Percentiles rank a stretch among this genome's conserved stretches.
These are phyloP conservation scores for Diarsia brunnea DNA, from an alignment of 2,888 invertebrate species.

Conservation along the genomic window DNA sequence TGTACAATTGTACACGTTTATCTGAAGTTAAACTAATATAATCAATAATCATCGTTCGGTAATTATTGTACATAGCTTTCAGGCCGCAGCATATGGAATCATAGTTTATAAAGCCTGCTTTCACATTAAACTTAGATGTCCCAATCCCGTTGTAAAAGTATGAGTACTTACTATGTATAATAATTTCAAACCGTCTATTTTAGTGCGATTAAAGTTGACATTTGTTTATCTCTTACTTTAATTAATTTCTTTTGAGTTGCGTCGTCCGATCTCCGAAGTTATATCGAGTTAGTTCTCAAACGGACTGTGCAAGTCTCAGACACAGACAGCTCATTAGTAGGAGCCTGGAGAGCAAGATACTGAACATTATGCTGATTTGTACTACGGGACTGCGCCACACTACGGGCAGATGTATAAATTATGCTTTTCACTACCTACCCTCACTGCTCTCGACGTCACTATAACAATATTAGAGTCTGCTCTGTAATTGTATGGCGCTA, in stretches of 20 bases:
- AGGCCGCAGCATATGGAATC: neutral
- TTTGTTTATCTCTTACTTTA: neutral
- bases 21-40: neutral
- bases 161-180: neutral
- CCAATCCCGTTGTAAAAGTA: neutral
- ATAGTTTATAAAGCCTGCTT: neutral
- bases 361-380: neutral
- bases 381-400: too few relatives aligned
- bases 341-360: neutral
- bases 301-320: neutral
- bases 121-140: neutral
- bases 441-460: neutral
- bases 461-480: conserved; percentile 1
- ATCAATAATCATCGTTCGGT: neutral
- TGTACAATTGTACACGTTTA: too few relatives aligned
- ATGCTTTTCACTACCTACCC: neutral
- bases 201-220: neutral
- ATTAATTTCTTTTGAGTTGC: neutral
- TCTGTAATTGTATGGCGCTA: neutral
- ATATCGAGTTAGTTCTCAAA: neutral
- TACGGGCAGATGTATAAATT: neutral
- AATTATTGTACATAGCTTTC: neutral
- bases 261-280: neutral
- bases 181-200: neutral
- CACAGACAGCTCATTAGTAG: neutral